Percentiles rank a stretch among this genome's conserved stretches.
phyloP scores from a whole-genome alignment of 2,797 vertebrate species.

The Esox lucius region DNA sequence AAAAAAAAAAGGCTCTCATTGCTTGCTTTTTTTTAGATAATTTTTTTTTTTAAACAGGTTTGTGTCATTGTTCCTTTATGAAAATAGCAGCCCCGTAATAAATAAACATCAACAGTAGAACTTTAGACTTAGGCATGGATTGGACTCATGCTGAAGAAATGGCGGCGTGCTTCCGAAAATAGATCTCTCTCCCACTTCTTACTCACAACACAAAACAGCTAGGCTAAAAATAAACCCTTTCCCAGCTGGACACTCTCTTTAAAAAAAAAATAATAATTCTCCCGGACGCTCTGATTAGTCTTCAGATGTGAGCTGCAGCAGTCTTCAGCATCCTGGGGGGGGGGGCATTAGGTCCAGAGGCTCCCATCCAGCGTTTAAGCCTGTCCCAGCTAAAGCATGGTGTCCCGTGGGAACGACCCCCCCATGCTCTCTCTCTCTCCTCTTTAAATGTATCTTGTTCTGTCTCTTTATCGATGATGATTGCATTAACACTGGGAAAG shows the following conservation, averaged over 20 bases:
- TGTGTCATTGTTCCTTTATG: conserved; percentile 88
- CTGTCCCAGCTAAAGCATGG: neutral
- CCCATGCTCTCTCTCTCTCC: conserved; percentile 42
- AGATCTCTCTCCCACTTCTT: conserved; percentile 66
- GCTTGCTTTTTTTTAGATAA: neutral
- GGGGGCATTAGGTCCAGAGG: conserved; percentile 40
- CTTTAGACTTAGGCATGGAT: conserved; percentile 82
- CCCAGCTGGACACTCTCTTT: conserved; percentile 61
- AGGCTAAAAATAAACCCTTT: conserved; percentile 71
- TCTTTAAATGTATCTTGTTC: conserved; percentile 27
- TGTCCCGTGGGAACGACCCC: conserved; percentile 12
- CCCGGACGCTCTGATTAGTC: conserved; percentile 60
- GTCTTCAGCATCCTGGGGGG: conserved; percentile 12
- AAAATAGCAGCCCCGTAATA: conserved; percentile 99
- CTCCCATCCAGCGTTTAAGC: conserved; percentile 34
- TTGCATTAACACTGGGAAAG: conserved; percentile 98
- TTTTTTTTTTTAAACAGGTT: conserved; percentile 62
- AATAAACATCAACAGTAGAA: conserved; percentile 92
- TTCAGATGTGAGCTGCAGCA: conserved; percentile 22
- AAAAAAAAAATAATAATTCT: conserved; percentile 69
- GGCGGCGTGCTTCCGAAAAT: conserved; percentile 79
- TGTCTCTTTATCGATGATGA: conserved; percentile 81
- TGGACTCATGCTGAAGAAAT: conserved; percentile 79
- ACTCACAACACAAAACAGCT: conserved; percentile 74
- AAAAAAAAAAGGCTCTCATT: conserved; percentile 54